phyloP scores from a whole-genome alignment of 2,797 vertebrate species.

The Anguilla anguilla region DNA sequence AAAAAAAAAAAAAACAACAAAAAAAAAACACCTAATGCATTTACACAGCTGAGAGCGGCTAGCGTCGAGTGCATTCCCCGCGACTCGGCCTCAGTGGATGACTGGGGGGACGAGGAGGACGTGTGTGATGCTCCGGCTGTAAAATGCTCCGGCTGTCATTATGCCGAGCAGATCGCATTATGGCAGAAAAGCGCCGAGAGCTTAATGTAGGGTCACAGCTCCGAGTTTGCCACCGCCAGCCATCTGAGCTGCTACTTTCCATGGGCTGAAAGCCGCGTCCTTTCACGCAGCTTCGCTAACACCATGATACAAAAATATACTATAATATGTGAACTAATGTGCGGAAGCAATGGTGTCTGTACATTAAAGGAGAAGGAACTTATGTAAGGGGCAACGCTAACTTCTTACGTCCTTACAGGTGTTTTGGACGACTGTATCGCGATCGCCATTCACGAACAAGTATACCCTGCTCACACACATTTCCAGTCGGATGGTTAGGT shows the following conservation, averaged over 20 bases:
- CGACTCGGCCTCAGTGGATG: background rate
- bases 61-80: background rate
- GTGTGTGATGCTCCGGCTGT: background rate
- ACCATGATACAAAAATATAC: background rate
- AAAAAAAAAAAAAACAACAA: background rate
- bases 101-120: background rate
- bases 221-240: background rate
- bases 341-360: background rate
- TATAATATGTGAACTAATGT: background rate
- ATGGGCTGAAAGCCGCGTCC: background rate
- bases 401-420: background rate
- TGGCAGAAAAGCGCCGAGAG: background rate
- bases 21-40: background rate
- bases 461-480: background rate
- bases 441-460: background rate
- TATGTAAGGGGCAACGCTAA: background rate
- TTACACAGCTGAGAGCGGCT: background rate
- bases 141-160: background rate
- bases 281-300: background rate
- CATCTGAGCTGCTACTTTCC: background rate
- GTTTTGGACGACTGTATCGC: background rate
- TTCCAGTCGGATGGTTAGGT: background rate
- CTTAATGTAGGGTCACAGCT: constrained; percentile 5
- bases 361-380: background rate
- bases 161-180: background rate